A percentile compares a stretch with the other conserved stretches of the same genome.
phyloP scores from a whole-genome alignment of 2,113 vertebrate species.

The Cyrtonyx montezumae region DNA sequence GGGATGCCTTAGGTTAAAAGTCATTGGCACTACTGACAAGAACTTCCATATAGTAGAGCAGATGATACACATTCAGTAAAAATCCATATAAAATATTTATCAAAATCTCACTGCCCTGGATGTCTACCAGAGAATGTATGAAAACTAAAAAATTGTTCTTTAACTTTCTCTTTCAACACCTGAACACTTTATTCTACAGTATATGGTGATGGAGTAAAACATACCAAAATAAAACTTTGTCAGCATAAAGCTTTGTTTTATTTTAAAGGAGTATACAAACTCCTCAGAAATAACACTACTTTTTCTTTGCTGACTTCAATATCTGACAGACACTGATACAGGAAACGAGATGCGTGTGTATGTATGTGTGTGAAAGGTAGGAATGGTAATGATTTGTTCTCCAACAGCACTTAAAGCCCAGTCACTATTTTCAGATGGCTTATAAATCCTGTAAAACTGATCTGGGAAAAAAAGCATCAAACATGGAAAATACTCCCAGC shows the following conservation, averaged over 20 bases:
- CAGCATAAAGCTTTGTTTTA: not conserved
- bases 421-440: not conserved
- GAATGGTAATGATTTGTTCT: not conserved
- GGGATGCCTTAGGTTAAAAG: not conserved
- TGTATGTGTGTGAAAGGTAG: not conserved
- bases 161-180: not conserved
- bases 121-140: not conserved
- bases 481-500: not conserved
- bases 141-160: not conserved
- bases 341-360: not conserved
- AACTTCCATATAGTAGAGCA: not conserved
- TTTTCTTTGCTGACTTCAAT: not conserved
- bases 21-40: not conserved
- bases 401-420: not conserved
- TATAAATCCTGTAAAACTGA: not conserved
- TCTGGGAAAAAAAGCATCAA: not conserved
- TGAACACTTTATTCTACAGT: not conserved
- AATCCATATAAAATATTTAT: constrained; percentile 10
- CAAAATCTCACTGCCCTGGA: not conserved
- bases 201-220: not conserved
- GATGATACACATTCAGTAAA: not conserved
- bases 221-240: not conserved
- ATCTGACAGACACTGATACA: not conserved
- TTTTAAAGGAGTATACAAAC: not conserved
- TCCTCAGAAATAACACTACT: not conserved